These are phyloP conservation scores for Anolis apletophallus DNA, from an alignment of 2,797 vertebrate genomes.

Conservation along the genomic window DNA sequence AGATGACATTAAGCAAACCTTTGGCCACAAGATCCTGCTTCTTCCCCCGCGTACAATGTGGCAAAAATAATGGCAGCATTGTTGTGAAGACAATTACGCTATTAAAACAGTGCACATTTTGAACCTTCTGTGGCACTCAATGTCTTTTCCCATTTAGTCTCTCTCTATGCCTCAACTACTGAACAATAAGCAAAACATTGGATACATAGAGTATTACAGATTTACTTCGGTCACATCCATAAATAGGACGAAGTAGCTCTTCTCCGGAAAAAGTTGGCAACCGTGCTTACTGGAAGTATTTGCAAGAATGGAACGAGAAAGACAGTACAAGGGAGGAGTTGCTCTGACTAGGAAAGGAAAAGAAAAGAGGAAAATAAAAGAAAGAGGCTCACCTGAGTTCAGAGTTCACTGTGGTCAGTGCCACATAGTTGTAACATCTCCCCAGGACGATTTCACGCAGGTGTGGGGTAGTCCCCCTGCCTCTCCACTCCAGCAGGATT, in stretches of 20 bases:
- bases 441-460: slow-evolving; percentile 85
- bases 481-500: slow-evolving; percentile 65
- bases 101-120: not conserved
- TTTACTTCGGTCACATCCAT: not conserved
- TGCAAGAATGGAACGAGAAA: not conserved
- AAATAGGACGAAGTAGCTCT: not conserved
- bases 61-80: not conserved
- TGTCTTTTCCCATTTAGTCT: not conserved
- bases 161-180: not conserved
- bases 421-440: slow-evolving; percentile 86
- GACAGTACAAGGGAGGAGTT: not conserved
- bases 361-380: not conserved
- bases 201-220: not conserved
- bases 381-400: slow-evolving; percentile 69
- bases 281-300: not conserved
- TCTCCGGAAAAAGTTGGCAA: not conserved
- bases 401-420: slow-evolving; percentile 33
- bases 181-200: not conserved
- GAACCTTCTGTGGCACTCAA: too few relatives aligned
- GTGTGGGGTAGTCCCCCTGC: slow-evolving; percentile 83
- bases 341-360: not conserved
- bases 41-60: not conserved
- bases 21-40: not conserved
- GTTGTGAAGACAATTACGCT: not conserved
- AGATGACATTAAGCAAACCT: not conserved